phyloP scores from a whole-genome alignment of 2,113 vertebrate species.

The Bubo blakistoni region DNA sequence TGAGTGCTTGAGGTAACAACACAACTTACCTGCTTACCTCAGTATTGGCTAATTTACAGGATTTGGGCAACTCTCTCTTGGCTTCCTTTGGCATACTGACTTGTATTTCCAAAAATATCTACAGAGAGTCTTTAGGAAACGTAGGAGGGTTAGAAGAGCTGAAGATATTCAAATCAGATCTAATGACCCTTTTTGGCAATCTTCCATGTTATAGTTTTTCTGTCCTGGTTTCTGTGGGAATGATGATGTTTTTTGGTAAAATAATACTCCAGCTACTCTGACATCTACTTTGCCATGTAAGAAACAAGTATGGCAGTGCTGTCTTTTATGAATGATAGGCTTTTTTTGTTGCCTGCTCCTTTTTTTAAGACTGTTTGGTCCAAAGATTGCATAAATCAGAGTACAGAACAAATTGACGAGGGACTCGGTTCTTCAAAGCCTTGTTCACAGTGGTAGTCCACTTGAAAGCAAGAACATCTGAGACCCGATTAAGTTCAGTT shows the following conservation, averaged over 20 bases:
- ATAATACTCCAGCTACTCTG: neutral
- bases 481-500: neutral
- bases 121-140: neutral
- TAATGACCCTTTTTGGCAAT: neutral
- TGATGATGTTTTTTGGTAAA: neutral
- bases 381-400: neutral
- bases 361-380: neutral
- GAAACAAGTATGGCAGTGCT: neutral
- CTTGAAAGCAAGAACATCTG: neutral
- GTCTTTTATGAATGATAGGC: neutral
- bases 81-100: slow-evolving; percentile 2
- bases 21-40: neutral
- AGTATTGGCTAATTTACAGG: neutral
- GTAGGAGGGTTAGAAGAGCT: neutral
- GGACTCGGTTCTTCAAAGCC: neutral
- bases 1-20: neutral
- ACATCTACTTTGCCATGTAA: neutral
- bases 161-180: neutral
- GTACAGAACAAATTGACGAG: neutral
- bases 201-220: neutral
- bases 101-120: neutral
- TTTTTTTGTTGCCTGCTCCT: neutral
- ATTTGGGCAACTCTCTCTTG: neutral
- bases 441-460: neutral
- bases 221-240: neutral